Evolutionary conservation across 2,113 vertebrate species (phyloP).

Genomic region (Vireo altiloquus): DNA sequence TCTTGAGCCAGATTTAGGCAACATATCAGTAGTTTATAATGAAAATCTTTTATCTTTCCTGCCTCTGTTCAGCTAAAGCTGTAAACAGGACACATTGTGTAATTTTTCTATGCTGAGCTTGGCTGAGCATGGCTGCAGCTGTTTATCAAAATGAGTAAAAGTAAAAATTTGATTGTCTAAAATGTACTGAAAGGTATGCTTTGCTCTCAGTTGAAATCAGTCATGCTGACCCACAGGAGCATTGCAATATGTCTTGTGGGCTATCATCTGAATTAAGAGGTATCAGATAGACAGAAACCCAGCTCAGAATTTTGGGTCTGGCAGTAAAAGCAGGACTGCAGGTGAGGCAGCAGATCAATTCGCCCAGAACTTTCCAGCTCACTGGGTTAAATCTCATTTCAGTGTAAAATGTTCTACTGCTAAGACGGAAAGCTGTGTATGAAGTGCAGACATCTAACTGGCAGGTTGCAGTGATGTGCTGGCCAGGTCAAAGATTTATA

Average conservation of each 20-base stretch:
- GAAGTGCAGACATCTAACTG: constrained; percentile 41
- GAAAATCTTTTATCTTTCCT: constrained; percentile 16
- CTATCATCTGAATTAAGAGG: not conserved
- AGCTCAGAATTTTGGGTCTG: not conserved
- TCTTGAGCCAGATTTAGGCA: not conserved
- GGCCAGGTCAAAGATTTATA: constrained; percentile 47
- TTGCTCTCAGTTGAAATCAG: not conserved
- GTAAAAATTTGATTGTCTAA: not conserved
- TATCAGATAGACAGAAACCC: not conserved
- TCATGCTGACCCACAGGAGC: not conserved
- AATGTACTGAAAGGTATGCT: not conserved
- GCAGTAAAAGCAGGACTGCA: not conserved
- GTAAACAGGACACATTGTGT: not conserved
- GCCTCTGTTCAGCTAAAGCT: not conserved
- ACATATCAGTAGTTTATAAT: not conserved
- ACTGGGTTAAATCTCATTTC: not conserved
- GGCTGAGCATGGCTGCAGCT: not conserved
- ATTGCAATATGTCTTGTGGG: not conserved
- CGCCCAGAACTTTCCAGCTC: constrained; percentile 26
- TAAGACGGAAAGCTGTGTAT: not conserved
- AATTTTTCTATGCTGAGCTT: not conserved
- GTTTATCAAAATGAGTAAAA: not conserved
- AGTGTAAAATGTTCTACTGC: not conserved
- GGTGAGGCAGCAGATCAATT: not conserved
- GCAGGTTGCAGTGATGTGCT: not conserved